Conservation (phyloP, 2,797 vertebrate species). For the Sebastes hopkinsi region DNA sequence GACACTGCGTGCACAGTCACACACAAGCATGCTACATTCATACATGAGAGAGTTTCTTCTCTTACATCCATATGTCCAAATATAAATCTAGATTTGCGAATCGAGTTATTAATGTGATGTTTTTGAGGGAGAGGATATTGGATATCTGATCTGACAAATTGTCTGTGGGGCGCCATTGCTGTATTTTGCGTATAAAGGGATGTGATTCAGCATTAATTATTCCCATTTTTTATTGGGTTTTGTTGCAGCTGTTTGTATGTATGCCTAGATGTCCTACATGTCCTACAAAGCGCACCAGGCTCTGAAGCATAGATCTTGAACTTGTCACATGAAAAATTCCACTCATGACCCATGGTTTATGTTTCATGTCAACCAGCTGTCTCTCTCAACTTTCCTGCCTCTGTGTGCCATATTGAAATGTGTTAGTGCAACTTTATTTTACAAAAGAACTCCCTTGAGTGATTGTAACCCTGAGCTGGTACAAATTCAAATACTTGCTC, state of each 20-base stretch:
- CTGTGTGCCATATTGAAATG: not conserved
- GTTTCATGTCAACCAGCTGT: conserved; percentile 45
- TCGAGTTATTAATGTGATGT: not conserved
- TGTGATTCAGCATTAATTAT: not conserved
- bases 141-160: not conserved
- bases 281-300: not conserved
- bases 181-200: not conserved
- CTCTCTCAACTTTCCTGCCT: not conserved
- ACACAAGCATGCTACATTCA: not conserved
- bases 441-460: not conserved
- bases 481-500: conserved; percentile 9
- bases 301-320: not conserved
- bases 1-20: conserved; percentile 9
- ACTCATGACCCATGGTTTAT: conserved; percentile 17
- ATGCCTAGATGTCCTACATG: not conserved
- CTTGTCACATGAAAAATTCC: conserved; percentile 19
- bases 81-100: not conserved
- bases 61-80: not conserved
- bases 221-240: not conserved
- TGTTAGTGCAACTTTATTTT: not conserved
- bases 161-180: not conserved
- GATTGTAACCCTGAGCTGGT: not conserved
- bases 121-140: not conserved
- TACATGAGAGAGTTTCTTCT: not conserved
- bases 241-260: not conserved